Base-by-base conservation (phyloP, 2,797 vertebrate genomes). In the Artibeus lituratus region DNA sequence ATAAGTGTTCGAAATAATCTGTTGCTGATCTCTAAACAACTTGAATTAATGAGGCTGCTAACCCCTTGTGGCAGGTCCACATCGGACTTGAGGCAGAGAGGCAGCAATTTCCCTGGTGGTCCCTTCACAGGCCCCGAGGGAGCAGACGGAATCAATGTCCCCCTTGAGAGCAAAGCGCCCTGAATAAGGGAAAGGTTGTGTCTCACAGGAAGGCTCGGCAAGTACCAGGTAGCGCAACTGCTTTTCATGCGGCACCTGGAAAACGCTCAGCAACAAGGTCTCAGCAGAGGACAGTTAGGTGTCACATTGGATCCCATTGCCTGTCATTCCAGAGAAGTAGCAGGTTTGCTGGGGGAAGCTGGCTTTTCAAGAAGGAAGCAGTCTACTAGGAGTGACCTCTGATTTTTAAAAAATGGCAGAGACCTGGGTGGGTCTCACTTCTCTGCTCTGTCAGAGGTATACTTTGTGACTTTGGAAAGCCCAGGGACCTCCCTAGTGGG, bases 1-100 rank as follows among this genome's bases (percentile, higher is more conserved):
- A 94, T 84, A 59, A 93, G 95, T 84, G 80, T 97, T 96, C 96
- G 94, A 72, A 95, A 96, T 95, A 97, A 97, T 97, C 84, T 92
- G 89, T 87, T 76, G 47, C 96, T 97, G 97, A 98, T 97, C 94
- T 91, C 84, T 0, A 96, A 96, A 77, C 82, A 94, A 92, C 90
- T 69, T 95, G 1, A 91, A 98, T 86, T 98, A 90, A 97, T 94
- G 96, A 97, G 90, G 78, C 94, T 91, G 49, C 90, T 90, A 57
- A 82, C 55, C 90, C 92, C 49, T 0, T 65, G 1, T 85, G 96
- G 95, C 96, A 89, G 24, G 35, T 74, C 39, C 92, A 42, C 86
- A 96, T 88, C 80, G 74, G 97, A 94, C 94, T 96, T 96, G 88
- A 81, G 95, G 96, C 95, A 97, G 84, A 7, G 70, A 96, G 74